Evolutionary conservation across 2,888 invertebrate species (phyloP).

Genomic region (Choreutis nemorana): DNA sequence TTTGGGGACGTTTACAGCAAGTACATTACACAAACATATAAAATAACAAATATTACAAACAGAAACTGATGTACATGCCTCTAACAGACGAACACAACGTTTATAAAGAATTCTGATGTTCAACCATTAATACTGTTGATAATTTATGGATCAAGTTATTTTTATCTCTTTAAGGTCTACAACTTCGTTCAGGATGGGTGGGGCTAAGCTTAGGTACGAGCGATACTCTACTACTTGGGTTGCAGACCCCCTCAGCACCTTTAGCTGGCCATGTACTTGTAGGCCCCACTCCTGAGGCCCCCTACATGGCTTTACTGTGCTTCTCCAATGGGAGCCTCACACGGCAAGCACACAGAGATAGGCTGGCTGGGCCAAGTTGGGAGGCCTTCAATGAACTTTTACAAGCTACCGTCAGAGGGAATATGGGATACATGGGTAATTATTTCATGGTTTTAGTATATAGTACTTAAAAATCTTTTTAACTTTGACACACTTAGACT

Average conservation of each 20-base stretch:
- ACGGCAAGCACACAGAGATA: conserved; percentile 81
- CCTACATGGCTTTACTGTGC: conserved; percentile 90
- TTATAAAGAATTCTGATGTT: no score
- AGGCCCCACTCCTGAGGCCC: conserved; percentile 80
- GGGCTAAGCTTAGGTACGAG: conserved; percentile 93
- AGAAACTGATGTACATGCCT: no score
- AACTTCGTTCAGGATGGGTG: conserved; percentile 80
- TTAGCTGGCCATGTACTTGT: conserved; percentile 86
- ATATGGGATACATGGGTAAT: conserved; percentile 89
- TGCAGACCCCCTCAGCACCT: conserved; percentile 71
- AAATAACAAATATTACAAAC: no score
- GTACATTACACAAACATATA: no score
- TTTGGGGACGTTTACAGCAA: no score
- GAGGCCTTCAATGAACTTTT: conserved; percentile 83
- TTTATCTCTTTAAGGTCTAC: conserved; percentile 68
- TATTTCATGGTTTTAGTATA: no score
- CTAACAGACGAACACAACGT: no score
- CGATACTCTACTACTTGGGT: conserved; percentile 87
- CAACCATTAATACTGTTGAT: no score
- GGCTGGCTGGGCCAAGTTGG: conserved; percentile 82
- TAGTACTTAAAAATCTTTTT: no score
- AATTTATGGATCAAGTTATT: conserved; percentile 13
- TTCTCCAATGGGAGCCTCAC: conserved; percentile 95
- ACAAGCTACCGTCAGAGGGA: conserved; percentile 86
- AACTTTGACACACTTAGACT: no score